These are phyloP conservation scores for Ectropis grisescens DNA, from an alignment of 1,140 invertebrate genomes.

Conservation along the genomic window DNA sequence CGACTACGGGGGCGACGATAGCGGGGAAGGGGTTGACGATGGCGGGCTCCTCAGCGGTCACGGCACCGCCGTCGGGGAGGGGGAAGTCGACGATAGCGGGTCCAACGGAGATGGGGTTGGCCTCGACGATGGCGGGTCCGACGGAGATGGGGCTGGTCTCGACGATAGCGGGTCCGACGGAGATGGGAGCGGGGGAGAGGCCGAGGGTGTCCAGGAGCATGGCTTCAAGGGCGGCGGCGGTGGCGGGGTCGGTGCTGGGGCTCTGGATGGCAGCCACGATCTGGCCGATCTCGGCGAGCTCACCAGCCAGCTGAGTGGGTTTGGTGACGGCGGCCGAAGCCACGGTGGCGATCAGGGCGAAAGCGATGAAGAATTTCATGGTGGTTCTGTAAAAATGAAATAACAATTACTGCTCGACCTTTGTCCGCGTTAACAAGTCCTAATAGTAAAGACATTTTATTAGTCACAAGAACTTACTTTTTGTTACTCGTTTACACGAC, in stretches of 20 bases:
- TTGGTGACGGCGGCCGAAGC: conserved; percentile 1
- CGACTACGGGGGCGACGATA: conserved; percentile 4
- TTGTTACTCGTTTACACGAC: not conserved
- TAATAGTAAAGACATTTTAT: not conserved
- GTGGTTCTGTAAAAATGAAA: conserved; percentile 7
- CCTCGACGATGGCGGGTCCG: conserved; percentile 12
- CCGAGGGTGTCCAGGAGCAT: conserved; percentile 9
- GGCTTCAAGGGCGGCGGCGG: conserved; percentile 26
- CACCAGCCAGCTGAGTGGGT: not conserved
- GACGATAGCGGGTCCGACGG: conserved; percentile 8
- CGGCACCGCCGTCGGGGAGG: no score
- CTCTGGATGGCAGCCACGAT: conserved; percentile 38
- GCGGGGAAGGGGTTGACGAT: conserved; percentile 18
- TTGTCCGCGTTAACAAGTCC: not conserved
- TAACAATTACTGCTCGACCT: not conserved
- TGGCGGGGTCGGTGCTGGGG: conserved; percentile 43
- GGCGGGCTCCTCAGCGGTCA: no score
- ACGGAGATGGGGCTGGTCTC: no score
- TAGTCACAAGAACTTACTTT: not conserved
- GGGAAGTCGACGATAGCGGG: no score
- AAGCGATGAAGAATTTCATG: conserved; percentile 41
- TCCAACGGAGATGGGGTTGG: no score
- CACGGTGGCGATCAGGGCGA: conserved; percentile 31
- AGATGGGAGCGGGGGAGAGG: no score
- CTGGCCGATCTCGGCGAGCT: conserved; percentile 22